phyloP scores from a whole-genome alignment of 1,140 invertebrate species.

The Cydia pomonella region DNA sequence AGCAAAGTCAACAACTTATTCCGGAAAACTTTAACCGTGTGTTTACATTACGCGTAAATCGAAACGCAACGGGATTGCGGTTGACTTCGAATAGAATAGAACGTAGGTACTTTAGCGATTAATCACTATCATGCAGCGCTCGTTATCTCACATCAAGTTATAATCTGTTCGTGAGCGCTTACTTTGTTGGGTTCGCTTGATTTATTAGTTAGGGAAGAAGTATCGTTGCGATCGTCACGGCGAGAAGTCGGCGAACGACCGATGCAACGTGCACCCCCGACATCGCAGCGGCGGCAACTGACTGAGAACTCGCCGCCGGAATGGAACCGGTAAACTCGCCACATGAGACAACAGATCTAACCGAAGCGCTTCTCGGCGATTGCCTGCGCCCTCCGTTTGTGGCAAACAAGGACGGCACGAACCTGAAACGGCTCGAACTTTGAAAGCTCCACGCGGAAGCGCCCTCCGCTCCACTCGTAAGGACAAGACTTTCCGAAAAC shows the following conservation, averaged over 20 bases:
- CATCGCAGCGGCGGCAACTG: slow-evolving; percentile 68
- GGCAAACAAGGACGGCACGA: slow-evolving; percentile 59
- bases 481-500: slow-evolving; percentile 61
- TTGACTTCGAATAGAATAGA: slow-evolving; percentile 62
- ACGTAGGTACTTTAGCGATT: slow-evolving; percentile 66
- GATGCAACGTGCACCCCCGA: slow-evolving; percentile 59
- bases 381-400: slow-evolving; percentile 42
- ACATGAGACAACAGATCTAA: slow-evolving; percentile 53
- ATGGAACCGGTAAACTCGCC: slow-evolving; percentile 50
- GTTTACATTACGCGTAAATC: slow-evolving; percentile 72
- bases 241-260: slow-evolving; percentile 49
- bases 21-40: slow-evolving; percentile 71
- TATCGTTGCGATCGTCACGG: slow-evolving; percentile 63
- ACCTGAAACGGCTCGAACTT: slow-evolving; percentile 40
- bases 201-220: slow-evolving; percentile 69
- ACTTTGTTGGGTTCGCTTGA: slow-evolving; percentile 64
- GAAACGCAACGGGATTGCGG: slow-evolving; percentile 61
- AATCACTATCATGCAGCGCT: slow-evolving; percentile 62
- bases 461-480: slow-evolving; percentile 52
- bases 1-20: slow-evolving; percentile 67
- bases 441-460: slow-evolving; percentile 57
- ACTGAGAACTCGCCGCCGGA: slow-evolving; percentile 49
- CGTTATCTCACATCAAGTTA: slow-evolving; percentile 71
- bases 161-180: slow-evolving; percentile 68
- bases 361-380: slow-evolving; percentile 47